Percentiles rank a stretch among this genome's conserved stretches.
Conservation (phyloP, 2,113 vertebrate genomes). For the Python bivittatus region DNA sequence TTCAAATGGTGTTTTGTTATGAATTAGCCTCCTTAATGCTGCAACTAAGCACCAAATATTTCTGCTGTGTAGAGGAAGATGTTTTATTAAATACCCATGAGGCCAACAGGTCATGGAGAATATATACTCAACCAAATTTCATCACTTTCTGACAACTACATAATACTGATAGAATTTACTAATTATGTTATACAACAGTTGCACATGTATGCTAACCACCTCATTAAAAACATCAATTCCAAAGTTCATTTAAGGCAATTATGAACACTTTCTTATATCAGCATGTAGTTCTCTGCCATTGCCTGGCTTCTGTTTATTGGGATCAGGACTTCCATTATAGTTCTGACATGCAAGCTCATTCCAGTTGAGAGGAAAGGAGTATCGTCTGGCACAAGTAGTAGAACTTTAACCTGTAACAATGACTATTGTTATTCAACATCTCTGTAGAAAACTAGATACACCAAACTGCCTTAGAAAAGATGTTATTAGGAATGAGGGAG, state of each 20-base stretch:
- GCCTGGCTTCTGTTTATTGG: constrained; percentile 77
- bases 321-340: constrained; percentile 71
- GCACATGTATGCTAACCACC: constrained; percentile 34
- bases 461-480: constrained; percentile 65
- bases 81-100: rapidly evolving
- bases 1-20: neutral
- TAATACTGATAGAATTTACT: neutral
- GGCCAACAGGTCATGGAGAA: rapidly evolving
- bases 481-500: constrained; percentile 57
- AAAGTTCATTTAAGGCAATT: constrained; percentile 73
- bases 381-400: constrained; percentile 79
- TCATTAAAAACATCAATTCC: constrained; percentile 46
- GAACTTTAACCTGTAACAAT: constrained; percentile 79
- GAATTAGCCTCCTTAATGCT: neutral
- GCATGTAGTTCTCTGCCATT: constrained; percentile 70
- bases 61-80: neutral
- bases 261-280: constrained; percentile 69
- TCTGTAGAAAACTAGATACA: constrained; percentile 66
- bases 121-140: neutral
- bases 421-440: constrained; percentile 79
- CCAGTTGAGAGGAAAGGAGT: constrained; percentile 65
- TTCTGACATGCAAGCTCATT: constrained; percentile 70
- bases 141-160: neutral
- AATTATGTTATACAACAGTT: constrained; percentile 39
- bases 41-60: neutral